A percentile compares a stretch with the other conserved stretches of the same genome.
These are phyloP conservation scores for Peromyscus polionotus DNA, from an alignment of 2,113 vertebrate species.

Conservation along the genomic window DNA sequence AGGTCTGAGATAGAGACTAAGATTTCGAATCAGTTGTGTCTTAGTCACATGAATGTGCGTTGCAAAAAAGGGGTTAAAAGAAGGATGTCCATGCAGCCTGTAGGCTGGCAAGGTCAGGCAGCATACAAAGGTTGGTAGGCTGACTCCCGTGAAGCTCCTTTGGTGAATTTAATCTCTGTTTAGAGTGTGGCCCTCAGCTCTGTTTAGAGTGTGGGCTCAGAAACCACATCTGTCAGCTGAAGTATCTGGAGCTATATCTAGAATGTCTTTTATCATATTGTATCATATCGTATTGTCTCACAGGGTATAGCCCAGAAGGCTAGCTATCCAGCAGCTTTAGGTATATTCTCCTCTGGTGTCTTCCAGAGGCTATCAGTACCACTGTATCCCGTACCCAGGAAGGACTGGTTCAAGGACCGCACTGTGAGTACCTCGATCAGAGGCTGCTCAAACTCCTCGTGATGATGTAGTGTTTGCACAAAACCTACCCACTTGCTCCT, in stretches of 20 bases:
- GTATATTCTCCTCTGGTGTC: not conserved
- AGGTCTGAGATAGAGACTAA: not conserved
- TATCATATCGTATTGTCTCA: not conserved
- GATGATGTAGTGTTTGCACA: not conserved
- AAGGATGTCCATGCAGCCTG: not conserved
- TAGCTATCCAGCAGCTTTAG: not conserved
- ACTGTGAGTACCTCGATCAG: not conserved
- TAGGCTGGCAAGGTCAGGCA: not conserved
- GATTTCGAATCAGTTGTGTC: not conserved
- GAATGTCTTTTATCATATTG: not conserved
- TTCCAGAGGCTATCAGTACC: not conserved
- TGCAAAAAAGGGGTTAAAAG: not conserved
- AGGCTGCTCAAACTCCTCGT: not conserved
- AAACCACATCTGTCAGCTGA: not conserved
- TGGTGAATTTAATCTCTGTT: not conserved
- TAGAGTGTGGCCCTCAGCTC: not conserved
- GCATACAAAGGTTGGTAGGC: not conserved
- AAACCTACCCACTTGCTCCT: not conserved
- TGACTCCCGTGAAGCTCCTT: not conserved
- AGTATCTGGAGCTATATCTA: not conserved
- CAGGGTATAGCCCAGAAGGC: not conserved
- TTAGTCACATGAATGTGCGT: not conserved
- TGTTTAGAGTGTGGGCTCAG: not conserved
- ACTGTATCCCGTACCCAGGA: not conserved
- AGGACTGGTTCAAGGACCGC: not conserved